phyloP scores from a whole-genome alignment of 2,888 invertebrate species.

The Eilema caniola region DNA sequence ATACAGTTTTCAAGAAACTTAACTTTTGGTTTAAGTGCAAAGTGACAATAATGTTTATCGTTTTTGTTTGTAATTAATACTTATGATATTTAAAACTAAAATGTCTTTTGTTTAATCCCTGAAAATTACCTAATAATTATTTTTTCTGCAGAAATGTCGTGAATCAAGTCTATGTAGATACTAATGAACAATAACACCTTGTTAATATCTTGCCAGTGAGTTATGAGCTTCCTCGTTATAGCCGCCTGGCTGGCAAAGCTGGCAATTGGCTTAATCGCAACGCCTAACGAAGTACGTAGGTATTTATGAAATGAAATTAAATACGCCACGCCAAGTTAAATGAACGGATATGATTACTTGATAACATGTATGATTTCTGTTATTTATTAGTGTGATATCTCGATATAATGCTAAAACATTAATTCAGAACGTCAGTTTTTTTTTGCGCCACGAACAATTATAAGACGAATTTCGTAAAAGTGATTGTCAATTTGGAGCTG shows the following conservation, averaged over 20 bases:
- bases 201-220: slow-evolving; percentile 47
- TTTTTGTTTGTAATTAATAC: not conserved
- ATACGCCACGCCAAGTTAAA: slow-evolving; percentile 24
- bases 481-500: not conserved
- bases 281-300: slow-evolving; percentile 30
- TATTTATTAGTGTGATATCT: slow-evolving; percentile 4
- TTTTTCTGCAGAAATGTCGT: not conserved
- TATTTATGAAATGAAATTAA: slow-evolving; percentile 42
- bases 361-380: slow-evolving; percentile 5
- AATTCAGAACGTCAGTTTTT: not conserved
- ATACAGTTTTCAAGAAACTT: not conserved
- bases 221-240: slow-evolving; percentile 54
- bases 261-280: slow-evolving; percentile 51
- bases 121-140: not conserved
- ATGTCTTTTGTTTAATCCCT: not conserved
- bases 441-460: not conserved
- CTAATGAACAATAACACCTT: slow-evolving; percentile 47
- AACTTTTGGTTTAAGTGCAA: not conserved
- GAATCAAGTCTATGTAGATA: slow-evolving; percentile 9
- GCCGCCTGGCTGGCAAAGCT: slow-evolving; percentile 39
- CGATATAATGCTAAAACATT: not conserved
- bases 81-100: not conserved
- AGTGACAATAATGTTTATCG: not conserved
- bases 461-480: not conserved
- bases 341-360: slow-evolving; percentile 22